Evolutionary conservation across 2,113 vertebrate species (phyloP).

Genomic region (Sapajus apella): DNA sequence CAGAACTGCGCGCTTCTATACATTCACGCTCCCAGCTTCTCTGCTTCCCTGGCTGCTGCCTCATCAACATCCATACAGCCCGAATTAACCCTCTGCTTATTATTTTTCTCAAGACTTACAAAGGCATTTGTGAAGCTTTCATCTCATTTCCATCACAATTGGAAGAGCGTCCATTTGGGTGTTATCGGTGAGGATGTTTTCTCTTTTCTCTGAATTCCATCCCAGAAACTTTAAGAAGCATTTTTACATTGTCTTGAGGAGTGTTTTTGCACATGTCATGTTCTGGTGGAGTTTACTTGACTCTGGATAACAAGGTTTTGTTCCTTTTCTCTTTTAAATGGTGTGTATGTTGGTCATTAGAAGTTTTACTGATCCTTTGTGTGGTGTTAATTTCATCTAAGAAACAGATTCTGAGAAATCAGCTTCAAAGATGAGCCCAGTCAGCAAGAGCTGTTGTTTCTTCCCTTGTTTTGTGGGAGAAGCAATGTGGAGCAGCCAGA

Average conservation of each 20-base stretch:
- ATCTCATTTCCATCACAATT: neutral
- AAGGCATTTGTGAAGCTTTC: neutral
- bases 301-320: slow-evolving; percentile 11
- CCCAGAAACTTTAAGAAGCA: neutral
- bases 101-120: neutral
- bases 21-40: neutral
- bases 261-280: neutral
- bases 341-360: neutral
- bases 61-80: neutral
- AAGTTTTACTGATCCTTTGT: neutral
- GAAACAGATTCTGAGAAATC: neutral
- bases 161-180: neutral
- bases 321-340: slow-evolving; percentile 17
- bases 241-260: neutral
- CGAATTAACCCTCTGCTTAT: neutral
- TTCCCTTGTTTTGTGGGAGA: neutral
- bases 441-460: neutral
- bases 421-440: neutral
- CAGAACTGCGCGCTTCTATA: neutral
- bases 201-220: slow-evolving; percentile 5
- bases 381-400: slow-evolving; percentile 11
- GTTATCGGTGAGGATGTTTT: neutral
- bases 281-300: neutral
- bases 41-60: neutral
- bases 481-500: neutral